Base-by-base conservation (phyloP, 2,888 invertebrate genomes). In the Eurytoma californica region DNA sequence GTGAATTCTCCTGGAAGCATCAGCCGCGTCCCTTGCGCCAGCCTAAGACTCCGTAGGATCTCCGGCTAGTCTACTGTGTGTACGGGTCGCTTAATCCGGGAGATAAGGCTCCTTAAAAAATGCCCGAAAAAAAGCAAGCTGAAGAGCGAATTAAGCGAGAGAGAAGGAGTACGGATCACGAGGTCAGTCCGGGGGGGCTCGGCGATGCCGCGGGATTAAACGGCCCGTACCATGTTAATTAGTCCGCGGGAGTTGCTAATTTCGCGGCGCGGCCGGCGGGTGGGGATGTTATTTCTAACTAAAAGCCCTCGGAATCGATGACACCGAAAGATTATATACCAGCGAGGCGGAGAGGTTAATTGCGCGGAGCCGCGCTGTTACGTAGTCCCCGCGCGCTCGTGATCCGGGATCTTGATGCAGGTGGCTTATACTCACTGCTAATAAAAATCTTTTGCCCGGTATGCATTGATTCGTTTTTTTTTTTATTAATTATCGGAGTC, bases 311-410 rank as follows among this genome's bases (percentile, higher is more conserved):
- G 49, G 70, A 73, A 78, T 74, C 74, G 77, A 57, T 80, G 79
- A 80, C 79, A 80, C 66, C 79, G 66, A 76, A 80, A 80, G 79
- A 80, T 80, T 80, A 60, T 69, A 66, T 63, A 60, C 63, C 67
- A 20, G 16, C 30, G 39, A 30, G 53, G 67, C 66, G 30, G 57
- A 53, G 75, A 80, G 76, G 75, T 76, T 80, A 74, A 76, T 80
- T 80, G 75, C 72, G 72, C 79, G 79, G 63, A 63, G 63, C n/a
- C 30, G 30, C 30, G 30, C 30, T 30, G 4, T 4, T 30, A 30
- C 30, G 30, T 30, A 30, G 30, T 30, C 3, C 3, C 30, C 30
- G 30, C 30, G 4, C 4, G 4, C 3, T 30, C 30, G 30, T 30
- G 30, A 30, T 30, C 30, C 30, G 4, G 30, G 30, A 30, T 30